phyloP scores from a whole-genome alignment of 2,888 invertebrate genomes.

The Epistrophe eligans region DNA sequence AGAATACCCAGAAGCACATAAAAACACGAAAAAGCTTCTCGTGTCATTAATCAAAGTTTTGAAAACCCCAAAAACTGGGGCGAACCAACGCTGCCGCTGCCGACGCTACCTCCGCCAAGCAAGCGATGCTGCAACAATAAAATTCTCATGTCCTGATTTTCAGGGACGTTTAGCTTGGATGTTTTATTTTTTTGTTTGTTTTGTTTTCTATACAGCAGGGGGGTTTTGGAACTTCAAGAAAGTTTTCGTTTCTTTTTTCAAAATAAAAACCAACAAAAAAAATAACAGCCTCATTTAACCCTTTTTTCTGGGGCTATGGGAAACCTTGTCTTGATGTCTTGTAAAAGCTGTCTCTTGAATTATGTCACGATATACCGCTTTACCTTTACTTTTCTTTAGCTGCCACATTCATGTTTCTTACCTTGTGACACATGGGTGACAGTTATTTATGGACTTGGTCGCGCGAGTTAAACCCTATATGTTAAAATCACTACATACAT shows the following conservation, averaged over 20 bases:
- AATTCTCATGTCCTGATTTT: constrained; percentile 75
- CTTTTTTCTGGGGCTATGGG: constrained; percentile 23
- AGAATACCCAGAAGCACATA: constrained; percentile 6
- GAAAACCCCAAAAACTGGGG: constrained; percentile 62
- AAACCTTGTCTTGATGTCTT: constrained; percentile 48
- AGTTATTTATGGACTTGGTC: constrained; percentile 75
- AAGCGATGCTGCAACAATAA: constrained; percentile 63
- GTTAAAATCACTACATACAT: constrained; percentile 66
- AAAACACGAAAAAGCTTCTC: constrained; percentile 70
- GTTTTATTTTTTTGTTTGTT: not conserved
- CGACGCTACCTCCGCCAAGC: constrained; percentile 5
- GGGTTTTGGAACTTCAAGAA: constrained; percentile 19
- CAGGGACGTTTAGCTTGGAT: constrained; percentile 66
- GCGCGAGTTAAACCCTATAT: constrained; percentile 58
- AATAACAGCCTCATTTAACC: constrained; percentile 55
- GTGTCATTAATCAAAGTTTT: constrained; percentile 72
- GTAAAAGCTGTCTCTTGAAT: constrained; percentile 70
- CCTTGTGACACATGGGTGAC: constrained; percentile 75
- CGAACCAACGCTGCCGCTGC: constrained; percentile 30
- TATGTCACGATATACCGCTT: constrained; percentile 63
- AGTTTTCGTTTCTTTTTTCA: constrained; percentile 33
- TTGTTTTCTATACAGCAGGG: not conserved
- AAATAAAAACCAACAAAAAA: too few relatives aligned
- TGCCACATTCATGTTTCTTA: constrained; percentile 75
- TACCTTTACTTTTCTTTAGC: constrained; percentile 41